Base-by-base conservation (phyloP, 2,113 vertebrate genomes). In the Colistium nudipinnis region DNA sequence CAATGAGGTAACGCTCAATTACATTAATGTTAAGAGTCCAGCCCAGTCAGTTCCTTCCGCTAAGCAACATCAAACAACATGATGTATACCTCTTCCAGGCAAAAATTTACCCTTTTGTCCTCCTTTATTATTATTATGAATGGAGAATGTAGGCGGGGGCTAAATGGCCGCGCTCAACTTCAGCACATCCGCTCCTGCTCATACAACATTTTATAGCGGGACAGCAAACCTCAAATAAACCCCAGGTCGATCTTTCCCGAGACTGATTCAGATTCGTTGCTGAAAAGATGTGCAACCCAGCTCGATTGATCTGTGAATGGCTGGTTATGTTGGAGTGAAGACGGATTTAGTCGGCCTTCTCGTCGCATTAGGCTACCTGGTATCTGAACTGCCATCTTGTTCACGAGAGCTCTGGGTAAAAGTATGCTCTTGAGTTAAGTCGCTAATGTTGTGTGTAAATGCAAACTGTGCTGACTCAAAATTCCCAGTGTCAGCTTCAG, bases 41-140 rank as follows among this genome's bases (percentile, higher is more conserved):
- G 80, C 82, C 85, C 82, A 88, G 67, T 43, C 59, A 72, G 60
- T 90, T 91, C 87, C 84, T 89, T 89, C 79, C 80, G 82, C 63
- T 20, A 12, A 75, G 62, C 53, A 28, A 73, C 84, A 81, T 89
- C 78, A 89, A 91, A 89, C 30, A 20, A 69, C 28, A 49, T 71
- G 60, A 86, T 80, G 64, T 76, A 87, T 87, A 87, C 85, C 69
- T 54, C 55, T 74, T 79, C 82, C 83, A 45, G 22, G 35, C 49
- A 24, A 49, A 71, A 83, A 88, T 51, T 24, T 38, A 38, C 30
- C 24, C 73, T 72, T 89, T 87, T 87, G 86, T 86, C 54, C 36
- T 22, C 13, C 49, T 78, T 82, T 81, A 79, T 82, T 80, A n/a
- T n/a, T n/a, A n/a, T n/a, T 78, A 76, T 77, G 88, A 90, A 85